phyloP scores from a whole-genome alignment of 1,140 invertebrate genomes.

The Drosophila biarmipes region DNA sequence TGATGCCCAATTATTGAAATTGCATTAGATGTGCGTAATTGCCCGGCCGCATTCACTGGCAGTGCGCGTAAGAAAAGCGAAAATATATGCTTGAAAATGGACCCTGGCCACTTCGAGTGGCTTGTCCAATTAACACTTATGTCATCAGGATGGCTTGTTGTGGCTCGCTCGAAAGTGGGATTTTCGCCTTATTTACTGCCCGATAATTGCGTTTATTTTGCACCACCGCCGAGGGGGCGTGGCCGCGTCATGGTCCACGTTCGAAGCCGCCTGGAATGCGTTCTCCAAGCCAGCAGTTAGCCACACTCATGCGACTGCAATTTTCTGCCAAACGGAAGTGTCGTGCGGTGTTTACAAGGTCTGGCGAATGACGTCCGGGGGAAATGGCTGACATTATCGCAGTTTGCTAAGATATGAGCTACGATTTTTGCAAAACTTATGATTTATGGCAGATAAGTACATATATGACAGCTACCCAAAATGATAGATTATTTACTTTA shows the following conservation, averaged over 20 bases:
- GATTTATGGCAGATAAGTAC: too few relatives aligned
- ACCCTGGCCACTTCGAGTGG: constrained; percentile 17
- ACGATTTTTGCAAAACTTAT: too few relatives aligned
- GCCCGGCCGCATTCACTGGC: constrained; percentile 19
- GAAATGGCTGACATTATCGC: background rate
- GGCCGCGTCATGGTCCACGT: background rate
- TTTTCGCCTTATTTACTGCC: constrained; percentile 74
- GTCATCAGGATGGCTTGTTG: constrained; percentile 30
- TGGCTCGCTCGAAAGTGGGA: constrained; percentile 10
- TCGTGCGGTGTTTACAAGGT: constrained; percentile 17
- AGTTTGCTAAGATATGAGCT: background rate
- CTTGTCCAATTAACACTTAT: constrained; percentile 79
- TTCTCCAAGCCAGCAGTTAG: background rate
- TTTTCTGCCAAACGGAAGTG: constrained; percentile 25
- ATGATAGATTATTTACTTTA: too few relatives aligned
- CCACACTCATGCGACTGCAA: background rate
- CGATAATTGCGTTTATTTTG: constrained; percentile 61
- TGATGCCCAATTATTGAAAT: constrained; percentile 81
- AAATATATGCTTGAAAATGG: background rate
- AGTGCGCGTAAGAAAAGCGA: background rate
- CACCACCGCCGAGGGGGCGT: constrained; percentile 9
- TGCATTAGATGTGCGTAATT: constrained; percentile 83
- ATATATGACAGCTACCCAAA: too few relatives aligned
- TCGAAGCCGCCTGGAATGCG: constrained; percentile 19
- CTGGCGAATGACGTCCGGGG: background rate